A percentile compares a stretch with the other conserved stretches of the same genome.
These are phyloP conservation scores for Cotesia typhae DNA, from an alignment of 1,140 invertebrate genomes.

Conservation along the genomic window DNA sequence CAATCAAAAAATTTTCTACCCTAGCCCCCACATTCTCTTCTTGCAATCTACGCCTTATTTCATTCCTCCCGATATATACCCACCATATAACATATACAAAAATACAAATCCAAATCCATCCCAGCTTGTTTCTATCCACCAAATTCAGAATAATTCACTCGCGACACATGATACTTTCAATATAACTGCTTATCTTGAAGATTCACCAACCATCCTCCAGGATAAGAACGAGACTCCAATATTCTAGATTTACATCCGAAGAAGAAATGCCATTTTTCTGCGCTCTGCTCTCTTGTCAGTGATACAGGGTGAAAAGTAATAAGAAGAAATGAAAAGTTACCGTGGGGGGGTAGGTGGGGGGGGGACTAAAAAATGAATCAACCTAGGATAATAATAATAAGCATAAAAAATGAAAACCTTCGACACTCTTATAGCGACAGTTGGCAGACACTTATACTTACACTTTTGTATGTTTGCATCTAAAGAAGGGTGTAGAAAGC, in stretches of 20 bases:
- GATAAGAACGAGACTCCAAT: too few species aligned
- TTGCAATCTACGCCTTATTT: too few species aligned
- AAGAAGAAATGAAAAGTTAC: constrained; percentile 35
- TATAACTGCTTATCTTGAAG: neutral
- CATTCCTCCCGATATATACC: too few species aligned
- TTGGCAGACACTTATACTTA: neutral
- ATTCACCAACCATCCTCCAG: neutral
- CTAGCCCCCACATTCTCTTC: too few species aligned
- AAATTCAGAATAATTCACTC: too few species aligned
- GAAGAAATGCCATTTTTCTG: neutral
- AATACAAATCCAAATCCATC: too few species aligned
- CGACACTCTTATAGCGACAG: neutral
- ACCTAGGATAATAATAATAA: too few species aligned
- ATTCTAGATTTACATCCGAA: neutral
- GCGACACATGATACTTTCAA: too few species aligned
- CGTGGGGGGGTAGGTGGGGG: constrained; percentile 11
- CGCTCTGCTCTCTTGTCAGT: neutral
- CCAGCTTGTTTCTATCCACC: too few species aligned
- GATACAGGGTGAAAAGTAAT: constrained; percentile 30
- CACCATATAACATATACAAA: too few species aligned
- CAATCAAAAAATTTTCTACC: too few species aligned
- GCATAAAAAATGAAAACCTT: neutral
- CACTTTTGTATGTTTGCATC: neutral
- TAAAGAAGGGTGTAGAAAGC: neutral
- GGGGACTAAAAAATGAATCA: constrained; percentile 3